Conservation (phyloP, 2,888 invertebrate genomes). For the Sphecodes monilicornis region DNA sequence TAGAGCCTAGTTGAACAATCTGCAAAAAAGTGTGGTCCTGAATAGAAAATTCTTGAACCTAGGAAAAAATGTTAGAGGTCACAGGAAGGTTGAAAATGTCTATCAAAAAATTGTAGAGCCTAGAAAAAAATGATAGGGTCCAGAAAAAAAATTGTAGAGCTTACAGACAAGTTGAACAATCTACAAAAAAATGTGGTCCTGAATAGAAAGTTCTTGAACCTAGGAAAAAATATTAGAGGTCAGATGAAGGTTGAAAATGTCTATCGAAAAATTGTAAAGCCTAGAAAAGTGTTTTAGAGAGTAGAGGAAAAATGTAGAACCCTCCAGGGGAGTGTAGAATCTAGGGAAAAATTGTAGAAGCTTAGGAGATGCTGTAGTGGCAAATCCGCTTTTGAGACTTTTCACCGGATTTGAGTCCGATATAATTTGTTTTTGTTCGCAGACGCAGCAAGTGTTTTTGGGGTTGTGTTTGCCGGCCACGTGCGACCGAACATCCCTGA, state of each 20-base stretch:
- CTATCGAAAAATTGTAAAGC: too few relatives aligned
- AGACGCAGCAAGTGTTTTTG: conserved; percentile 89
- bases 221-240: too few relatives aligned
- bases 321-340: too few relatives aligned
- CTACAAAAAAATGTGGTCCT: background rate
- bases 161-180: too few relatives aligned
- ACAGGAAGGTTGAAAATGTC: too few relatives aligned
- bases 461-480: conserved; percentile 91
- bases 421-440: conserved; percentile 66
- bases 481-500: conserved; percentile 85
- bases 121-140: background rate
- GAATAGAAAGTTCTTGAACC: background rate
- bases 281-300: too few relatives aligned
- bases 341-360: background rate
- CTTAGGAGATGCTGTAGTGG: background rate
- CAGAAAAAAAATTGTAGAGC: background rate
- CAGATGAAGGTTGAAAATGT: too few relatives aligned
- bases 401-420: background rate
- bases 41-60: background rate
- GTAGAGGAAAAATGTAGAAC: too few relatives aligned
- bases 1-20: too few relatives aligned
- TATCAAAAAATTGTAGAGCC: background rate
- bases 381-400: background rate
- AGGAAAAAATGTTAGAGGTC: too few relatives aligned
- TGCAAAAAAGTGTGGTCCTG: background rate